Conservation (phyloP, 2,888 invertebrate species). For the Tigriopus californicus region DNA sequence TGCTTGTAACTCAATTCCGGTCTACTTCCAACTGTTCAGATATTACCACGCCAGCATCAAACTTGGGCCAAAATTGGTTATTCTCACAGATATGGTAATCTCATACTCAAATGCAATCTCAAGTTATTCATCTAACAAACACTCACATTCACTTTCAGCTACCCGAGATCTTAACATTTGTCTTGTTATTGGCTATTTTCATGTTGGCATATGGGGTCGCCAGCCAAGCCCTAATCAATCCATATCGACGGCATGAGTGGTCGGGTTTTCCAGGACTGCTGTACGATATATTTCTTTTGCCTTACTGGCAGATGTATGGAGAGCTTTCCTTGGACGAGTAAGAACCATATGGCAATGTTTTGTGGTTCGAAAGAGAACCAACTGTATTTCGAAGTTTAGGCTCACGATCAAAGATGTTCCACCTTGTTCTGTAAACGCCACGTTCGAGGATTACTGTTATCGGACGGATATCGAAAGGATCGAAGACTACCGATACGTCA, state of each 20-base stretch:
- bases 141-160: slow-evolving; percentile 22
- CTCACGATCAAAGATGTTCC: too few species aligned
- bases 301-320: slow-evolving; percentile 31
- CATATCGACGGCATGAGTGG: slow-evolving; percentile 19
- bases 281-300: slow-evolving; percentile 26
- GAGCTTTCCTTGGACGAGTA: slow-evolving; percentile 26
- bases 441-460: neutral
- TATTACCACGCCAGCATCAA: slow-evolving; percentile 26
- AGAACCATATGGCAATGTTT: too few species aligned
- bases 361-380: too few species aligned
- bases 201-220: slow-evolving; percentile 29
- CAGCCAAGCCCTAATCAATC: slow-evolving; percentile 27
- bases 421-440: too few species aligned
- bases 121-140: too few species aligned
- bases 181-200: slow-evolving; percentile 28
- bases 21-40: slow-evolving; percentile 26
- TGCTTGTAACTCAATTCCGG: slow-evolving; percentile 25
- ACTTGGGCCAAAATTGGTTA: slow-evolving; percentile 30
- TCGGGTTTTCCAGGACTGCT: slow-evolving; percentile 22
- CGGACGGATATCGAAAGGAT: slow-evolving; percentile 17
- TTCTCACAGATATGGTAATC: slow-evolving; percentile 29
- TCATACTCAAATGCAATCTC: too few species aligned
- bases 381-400: too few species aligned
- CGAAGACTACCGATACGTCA: slow-evolving; percentile 23
- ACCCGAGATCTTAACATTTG: slow-evolving; percentile 26